phyloP scores from a whole-genome alignment of 1,140 invertebrate genomes.

The Drosophila pachea region DNA sequence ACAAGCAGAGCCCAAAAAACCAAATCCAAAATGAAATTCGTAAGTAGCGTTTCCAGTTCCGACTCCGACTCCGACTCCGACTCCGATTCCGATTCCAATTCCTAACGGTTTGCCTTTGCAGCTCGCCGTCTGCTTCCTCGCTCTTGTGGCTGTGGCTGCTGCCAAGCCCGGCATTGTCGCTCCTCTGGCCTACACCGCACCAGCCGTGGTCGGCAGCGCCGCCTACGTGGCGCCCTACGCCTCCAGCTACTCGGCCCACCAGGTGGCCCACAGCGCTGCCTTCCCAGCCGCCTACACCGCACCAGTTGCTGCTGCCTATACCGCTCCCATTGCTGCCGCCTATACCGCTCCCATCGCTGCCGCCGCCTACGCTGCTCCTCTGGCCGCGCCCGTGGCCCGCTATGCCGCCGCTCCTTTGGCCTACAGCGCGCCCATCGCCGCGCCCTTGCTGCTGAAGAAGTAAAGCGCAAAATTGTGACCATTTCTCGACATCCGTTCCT shows the following conservation, averaged over 20 bases:
- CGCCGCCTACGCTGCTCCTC: conserved; percentile 72
- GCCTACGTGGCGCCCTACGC: conserved; percentile 80
- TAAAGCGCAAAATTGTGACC: conserved; percentile 33
- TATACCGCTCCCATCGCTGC: conserved; percentile 17
- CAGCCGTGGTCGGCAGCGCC: conserved; percentile 64
- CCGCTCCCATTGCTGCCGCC: conserved; percentile 39
- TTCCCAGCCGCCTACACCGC: conserved; percentile 65
- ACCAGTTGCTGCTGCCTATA: conserved; percentile 67
- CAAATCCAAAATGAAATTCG: conserved; percentile 71
- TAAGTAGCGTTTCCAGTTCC: conserved; percentile 43
- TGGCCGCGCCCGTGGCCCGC: conserved; percentile 46
- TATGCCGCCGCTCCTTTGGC: conserved; percentile 62
- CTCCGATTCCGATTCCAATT: neutral
- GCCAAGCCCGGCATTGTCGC: conserved; percentile 67
- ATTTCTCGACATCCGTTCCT: conserved; percentile 42
- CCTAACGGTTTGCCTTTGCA: conserved; percentile 11
- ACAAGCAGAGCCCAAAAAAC: conserved; percentile 23
- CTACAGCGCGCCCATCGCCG: conserved; percentile 53
- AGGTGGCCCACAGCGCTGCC: conserved; percentile 58
- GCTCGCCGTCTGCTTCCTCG: conserved; percentile 73
- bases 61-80: neutral
- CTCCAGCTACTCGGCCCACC: conserved; percentile 60
- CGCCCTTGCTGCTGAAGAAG: conserved; percentile 64
- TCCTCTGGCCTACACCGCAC: conserved; percentile 79
- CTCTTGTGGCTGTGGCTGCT: conserved; percentile 63